Conservation (phyloP, 2,888 invertebrate species). For the Pimpla rufipes region DNA sequence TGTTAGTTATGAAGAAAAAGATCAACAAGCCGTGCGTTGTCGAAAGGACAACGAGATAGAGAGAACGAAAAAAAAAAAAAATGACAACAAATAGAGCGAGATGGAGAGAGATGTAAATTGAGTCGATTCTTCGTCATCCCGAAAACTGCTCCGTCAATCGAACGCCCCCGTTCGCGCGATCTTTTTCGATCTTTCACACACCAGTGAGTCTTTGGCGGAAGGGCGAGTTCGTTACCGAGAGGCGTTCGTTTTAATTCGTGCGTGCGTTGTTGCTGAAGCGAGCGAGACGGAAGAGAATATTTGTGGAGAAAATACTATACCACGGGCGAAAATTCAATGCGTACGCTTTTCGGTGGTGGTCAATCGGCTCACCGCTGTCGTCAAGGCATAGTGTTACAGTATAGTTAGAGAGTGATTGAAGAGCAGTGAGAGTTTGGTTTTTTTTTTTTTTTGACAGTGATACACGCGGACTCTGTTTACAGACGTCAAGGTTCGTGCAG, state of each 20-base stretch:
- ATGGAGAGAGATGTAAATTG: not conserved
- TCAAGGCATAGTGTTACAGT: conserved; percentile 54
- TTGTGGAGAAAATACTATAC: conserved; percentile 57
- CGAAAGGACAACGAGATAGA: not conserved
- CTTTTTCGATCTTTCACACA: not conserved
- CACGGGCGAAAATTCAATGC: conserved; percentile 50
- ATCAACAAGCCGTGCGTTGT: conserved; percentile 4
- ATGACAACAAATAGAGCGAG: too few relatives aligned
- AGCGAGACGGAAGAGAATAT: conserved; percentile 32
- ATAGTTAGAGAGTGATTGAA: conserved; percentile 38
- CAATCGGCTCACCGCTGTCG: conserved; percentile 53
- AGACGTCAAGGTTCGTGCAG: conserved; percentile 6
- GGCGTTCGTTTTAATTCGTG: conserved; percentile 19
- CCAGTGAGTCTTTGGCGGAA: too few relatives aligned
- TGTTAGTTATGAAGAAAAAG: conserved; percentile 40
- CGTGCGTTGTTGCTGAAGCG: conserved; percentile 54
- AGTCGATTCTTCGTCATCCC: not conserved
- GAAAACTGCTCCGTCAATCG: not conserved
- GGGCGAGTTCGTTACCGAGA: not conserved
- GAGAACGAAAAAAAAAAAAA: not conserved
- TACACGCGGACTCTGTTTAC: conserved; percentile 4
- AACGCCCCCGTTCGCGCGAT: not conserved
- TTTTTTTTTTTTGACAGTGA: conserved; percentile 22
- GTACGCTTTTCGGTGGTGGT: conserved; percentile 55
- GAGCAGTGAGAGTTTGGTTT: not conserved